phyloP scores from a whole-genome alignment of 2,113 vertebrate species.

The Aix galericulata region DNA sequence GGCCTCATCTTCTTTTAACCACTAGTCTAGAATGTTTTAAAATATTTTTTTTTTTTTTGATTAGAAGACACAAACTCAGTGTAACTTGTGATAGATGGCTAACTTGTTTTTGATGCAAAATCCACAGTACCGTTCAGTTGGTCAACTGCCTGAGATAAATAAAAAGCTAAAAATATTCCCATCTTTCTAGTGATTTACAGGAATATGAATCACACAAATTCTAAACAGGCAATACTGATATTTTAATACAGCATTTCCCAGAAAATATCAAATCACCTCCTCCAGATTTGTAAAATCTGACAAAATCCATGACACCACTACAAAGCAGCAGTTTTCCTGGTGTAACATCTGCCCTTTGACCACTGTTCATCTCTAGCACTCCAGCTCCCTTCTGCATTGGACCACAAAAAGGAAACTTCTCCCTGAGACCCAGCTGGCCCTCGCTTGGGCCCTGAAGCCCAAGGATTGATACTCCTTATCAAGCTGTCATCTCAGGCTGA shows the following conservation, averaged over 20 bases:
- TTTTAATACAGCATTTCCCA: conserved; percentile 27
- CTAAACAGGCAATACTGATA: not conserved
- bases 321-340: not conserved
- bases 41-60: not conserved
- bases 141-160: not conserved
- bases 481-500: not conserved
- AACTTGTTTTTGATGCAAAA: not conserved
- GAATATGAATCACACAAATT: not conserved
- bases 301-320: not conserved
- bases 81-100: not conserved
- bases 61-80: not conserved
- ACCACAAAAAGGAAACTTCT: not conserved
- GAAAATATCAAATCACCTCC: not conserved
- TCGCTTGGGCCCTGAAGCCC: not conserved
- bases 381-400: not conserved
- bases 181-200: not conserved
- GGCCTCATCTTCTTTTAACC: not conserved
- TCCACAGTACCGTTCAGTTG: not conserved
- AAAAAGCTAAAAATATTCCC: conserved; percentile 5
- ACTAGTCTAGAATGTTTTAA: not conserved
- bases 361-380: rapidly evolving
- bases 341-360: not conserved
- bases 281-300: not conserved
- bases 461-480: not conserved
- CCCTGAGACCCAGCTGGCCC: not conserved